These are phyloP conservation scores for Manis pentadactyla DNA, from an alignment of 2,797 vertebrate species.

Conservation along the genomic window DNA sequence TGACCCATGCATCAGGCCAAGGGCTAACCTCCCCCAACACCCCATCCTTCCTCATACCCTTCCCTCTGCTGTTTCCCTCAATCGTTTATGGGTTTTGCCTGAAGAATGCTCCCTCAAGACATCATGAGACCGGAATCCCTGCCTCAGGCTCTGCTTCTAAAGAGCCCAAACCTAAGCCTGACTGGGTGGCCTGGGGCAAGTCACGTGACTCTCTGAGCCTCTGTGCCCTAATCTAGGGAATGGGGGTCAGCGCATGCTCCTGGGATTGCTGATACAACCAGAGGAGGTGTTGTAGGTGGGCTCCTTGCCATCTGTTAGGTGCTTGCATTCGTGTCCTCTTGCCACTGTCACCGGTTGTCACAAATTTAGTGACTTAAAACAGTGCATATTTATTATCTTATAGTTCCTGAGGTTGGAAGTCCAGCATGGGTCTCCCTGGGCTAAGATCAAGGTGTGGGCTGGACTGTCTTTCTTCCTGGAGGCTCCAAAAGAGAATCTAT, in stretches of 20 bases:
- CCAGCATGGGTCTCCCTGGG: background rate
- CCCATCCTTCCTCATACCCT: background rate
- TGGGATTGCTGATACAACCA: no score
- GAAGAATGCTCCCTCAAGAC: background rate
- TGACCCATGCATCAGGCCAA: no score
- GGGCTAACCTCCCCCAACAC: no score
- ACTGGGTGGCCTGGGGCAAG: background rate
- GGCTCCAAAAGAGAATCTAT: background rate
- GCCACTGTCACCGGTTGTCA: no score
- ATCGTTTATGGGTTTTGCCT: background rate
- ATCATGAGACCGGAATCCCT: background rate
- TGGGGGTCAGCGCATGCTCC: accelerated
- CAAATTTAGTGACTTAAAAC: background rate
- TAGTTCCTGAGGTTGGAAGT: background rate
- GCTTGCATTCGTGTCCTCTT: background rate
- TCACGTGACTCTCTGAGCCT: background rate
- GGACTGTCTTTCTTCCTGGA: background rate
- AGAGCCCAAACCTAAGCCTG: background rate
- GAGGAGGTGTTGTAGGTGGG: background rate
- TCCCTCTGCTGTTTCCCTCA: background rate
- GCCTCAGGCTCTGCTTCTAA: background rate
- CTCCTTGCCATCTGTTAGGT: background rate
- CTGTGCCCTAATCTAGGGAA: background rate
- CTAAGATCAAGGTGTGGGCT: background rate
- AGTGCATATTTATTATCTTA: background rate